Evolutionary conservation across 2,888 invertebrate genomes (phyloP), one percentile per base, ranked within the genome.

Genomic region (Drosophila vallismaia): DNA sequence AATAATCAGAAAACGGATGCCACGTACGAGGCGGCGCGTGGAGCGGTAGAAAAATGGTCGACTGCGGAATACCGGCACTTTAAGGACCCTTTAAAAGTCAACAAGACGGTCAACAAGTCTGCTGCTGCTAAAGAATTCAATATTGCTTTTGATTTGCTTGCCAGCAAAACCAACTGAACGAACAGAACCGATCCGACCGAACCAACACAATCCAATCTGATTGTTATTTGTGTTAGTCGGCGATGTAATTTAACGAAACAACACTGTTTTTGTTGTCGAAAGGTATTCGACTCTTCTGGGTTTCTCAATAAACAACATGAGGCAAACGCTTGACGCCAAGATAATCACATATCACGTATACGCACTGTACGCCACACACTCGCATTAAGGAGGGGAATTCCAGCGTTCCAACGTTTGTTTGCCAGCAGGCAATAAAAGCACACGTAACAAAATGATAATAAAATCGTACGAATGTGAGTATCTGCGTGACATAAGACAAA

Each of bases 381-480:
- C 44, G 40, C 46, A 44, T 7, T 12, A 24, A 44, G 40, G 33
- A 26, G 44, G 52, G 44, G 12, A 48, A 63, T 45, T 49, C 62
- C 51, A 31, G 50, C 19, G 50, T 45, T 49, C 62, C 51, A 31
- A 46, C 12, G 71, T 62, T 62, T 49, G 68, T 57, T 71, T 78
- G 68, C 49, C 42, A 52, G 55, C 53, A 57, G 78, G 69, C 82
- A 71, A 78, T 86, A 78, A 85, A 86, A 88, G 76, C 86, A 76
- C 86, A 88, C 89, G 88, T 86, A 88, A 76, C 80, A 88, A 88
- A 88, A 82, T 80, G 78, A 88, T 80, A 86, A 88, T 80, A 88
- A 88, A 86, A 88, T 80, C 70, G 70, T 72, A 66, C 85, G 82
- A 73, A 55, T 69, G 71, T 50, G 74, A 48, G 64, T 68, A 51